Evolutionary conservation across 2,888 invertebrate species (phyloP).

Genomic region (Ophion ellenae): DNA sequence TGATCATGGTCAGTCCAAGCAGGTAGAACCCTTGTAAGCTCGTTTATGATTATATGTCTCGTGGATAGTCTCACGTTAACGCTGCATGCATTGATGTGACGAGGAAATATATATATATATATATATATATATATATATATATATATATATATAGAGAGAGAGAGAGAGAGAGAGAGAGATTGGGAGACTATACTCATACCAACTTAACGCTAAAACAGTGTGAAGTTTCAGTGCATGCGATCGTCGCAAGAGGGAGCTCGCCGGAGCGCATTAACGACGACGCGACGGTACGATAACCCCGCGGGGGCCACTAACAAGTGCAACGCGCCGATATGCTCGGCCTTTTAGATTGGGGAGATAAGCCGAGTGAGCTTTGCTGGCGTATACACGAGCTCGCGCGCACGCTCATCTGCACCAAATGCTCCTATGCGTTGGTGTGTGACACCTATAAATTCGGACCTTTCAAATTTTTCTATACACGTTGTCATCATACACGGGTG

Average conservation of each 20-base stretch:
- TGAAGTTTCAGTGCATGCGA: slow-evolving; percentile 50
- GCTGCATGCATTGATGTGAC: slow-evolving; percentile 71
- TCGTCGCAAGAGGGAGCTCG: slow-evolving; percentile 58
- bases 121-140: too few relatives aligned
- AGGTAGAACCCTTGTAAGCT: slow-evolving; percentile 51
- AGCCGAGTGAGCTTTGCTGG: slow-evolving; percentile 65
- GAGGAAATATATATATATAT: neutral
- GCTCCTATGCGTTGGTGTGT: slow-evolving; percentile 60
- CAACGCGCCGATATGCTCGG: slow-evolving; percentile 74
- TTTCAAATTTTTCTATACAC: slow-evolving; percentile 1
- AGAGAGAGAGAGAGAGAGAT: slow-evolving; percentile 35
- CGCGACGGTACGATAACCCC: slow-evolving; percentile 67
- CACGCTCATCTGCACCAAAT: slow-evolving; percentile 35
- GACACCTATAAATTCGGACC: slow-evolving; percentile 43
- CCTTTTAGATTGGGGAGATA: slow-evolving; percentile 79
- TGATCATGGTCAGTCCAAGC: slow-evolving; percentile 15
- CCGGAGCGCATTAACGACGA: slow-evolving; percentile 64
- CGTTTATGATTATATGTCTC: slow-evolving; percentile 61
- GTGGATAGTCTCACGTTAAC: slow-evolving; percentile 54
- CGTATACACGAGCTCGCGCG: slow-evolving; percentile 67
- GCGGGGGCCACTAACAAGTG: slow-evolving; percentile 77
- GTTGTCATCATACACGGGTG: neutral
- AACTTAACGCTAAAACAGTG: slow-evolving; percentile 60
- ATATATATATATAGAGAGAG: neutral
- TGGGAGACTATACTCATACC: slow-evolving; percentile 34